Evolutionary conservation across 2,113 vertebrate genomes (phyloP).

Genomic region (Anser brachyrhynchus): DNA sequence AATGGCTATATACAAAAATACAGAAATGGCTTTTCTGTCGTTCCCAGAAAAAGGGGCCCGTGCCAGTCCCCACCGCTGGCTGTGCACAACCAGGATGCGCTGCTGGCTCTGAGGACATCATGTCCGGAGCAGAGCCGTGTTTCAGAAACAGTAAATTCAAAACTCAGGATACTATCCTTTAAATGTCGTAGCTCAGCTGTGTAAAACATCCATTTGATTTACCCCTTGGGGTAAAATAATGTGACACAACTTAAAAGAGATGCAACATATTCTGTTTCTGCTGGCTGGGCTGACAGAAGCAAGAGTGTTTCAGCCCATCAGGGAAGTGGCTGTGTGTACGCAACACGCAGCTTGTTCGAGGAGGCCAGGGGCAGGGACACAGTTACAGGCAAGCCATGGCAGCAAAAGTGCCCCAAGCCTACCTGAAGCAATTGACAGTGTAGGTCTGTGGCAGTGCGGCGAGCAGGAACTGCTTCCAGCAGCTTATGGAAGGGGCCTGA

Average conservation of each 20-base stretch:
- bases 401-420: not conserved
- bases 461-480: not conserved
- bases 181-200: not conserved
- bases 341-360: not conserved
- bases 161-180: not conserved
- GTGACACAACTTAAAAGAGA: not conserved
- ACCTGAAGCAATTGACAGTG: not conserved
- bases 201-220: not conserved
- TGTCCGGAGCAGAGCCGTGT: not conserved
- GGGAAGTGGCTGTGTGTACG: accelerated
- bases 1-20: not conserved
- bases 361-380: not conserved
- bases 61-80: not conserved
- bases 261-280: accelerated
- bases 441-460: not conserved
- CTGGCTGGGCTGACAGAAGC: not conserved
- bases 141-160: not conserved
- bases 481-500: not conserved
- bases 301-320: not conserved
- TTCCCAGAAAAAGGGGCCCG: accelerated
- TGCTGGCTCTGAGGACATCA: accelerated
- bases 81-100: accelerated
- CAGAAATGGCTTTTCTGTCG: too few species aligned
- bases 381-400: accelerated
- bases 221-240: not conserved